Conservation (phyloP, 2,113 vertebrate genomes). For the Pelvicachromis taeniatus region DNA sequence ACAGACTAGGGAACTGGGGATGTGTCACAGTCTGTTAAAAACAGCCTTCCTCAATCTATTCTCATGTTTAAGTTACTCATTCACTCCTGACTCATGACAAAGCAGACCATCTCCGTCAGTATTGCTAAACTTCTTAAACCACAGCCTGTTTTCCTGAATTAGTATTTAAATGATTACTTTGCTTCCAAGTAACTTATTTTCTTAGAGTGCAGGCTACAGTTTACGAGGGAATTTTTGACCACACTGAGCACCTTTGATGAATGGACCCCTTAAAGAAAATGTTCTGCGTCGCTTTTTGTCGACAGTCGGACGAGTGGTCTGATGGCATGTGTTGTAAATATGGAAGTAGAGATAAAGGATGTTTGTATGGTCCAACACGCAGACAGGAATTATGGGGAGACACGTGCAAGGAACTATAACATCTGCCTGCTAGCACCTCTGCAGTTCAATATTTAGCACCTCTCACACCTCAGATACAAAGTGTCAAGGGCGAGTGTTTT, state of each 20-base stretch:
- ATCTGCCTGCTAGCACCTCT: not conserved
- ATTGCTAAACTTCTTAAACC: constrained; percentile 3
- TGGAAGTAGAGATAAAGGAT: not conserved
- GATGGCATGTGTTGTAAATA: not conserved
- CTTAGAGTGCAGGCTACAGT: not conserved
- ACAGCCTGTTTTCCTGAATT: not conserved
- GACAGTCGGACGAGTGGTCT: not conserved
- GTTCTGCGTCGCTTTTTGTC: not conserved
- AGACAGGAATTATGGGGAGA: not conserved
- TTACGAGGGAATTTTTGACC: not conserved
- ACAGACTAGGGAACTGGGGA: not conserved
- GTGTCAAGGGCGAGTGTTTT: not conserved
- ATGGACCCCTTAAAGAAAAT: not conserved
- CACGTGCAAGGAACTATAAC: not conserved
- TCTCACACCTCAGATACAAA: not conserved
- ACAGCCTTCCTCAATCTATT: constrained; percentile 35
- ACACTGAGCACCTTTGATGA: not conserved
- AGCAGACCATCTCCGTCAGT: not conserved
- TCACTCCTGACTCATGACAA: constrained; percentile 6
- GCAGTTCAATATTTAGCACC: not conserved
- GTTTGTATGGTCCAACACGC: not conserved
- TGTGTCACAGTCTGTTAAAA: not conserved
- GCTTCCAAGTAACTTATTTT: not conserved
- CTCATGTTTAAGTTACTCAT: constrained; percentile 2
- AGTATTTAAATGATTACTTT: not conserved